A percentile compares a stretch with the other conserved stretches of the same genome.
Evolutionary conservation across 2,113 vertebrate species (phyloP).

Genomic region (Nymphicus hollandicus): DNA sequence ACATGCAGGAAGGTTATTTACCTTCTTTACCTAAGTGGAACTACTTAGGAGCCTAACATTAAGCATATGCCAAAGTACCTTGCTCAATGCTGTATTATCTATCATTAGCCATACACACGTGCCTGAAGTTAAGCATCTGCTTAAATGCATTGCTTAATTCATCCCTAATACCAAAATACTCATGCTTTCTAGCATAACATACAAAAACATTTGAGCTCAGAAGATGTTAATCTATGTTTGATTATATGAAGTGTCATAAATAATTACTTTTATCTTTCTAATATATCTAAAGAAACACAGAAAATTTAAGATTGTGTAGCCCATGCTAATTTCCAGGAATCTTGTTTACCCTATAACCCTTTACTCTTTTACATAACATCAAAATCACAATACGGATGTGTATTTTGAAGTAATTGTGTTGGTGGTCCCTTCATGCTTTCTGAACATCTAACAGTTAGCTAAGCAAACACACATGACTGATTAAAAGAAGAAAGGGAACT

Average conservation of each 20-base stretch:
- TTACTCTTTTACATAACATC: not conserved
- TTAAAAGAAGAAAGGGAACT: slow-evolving; percentile 83
- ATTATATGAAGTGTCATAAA: not conserved
- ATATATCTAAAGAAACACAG: not conserved
- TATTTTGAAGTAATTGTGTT: slow-evolving; percentile 75
- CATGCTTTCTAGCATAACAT: not conserved
- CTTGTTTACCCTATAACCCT: not conserved
- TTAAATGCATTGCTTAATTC: not conserved
- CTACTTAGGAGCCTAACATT: not conserved
- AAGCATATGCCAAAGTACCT: not conserved
- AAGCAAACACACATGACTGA: slow-evolving; percentile 80
- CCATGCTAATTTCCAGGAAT: not conserved
- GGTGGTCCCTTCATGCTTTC: slow-evolving; percentile 77
- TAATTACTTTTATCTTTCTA: not conserved
- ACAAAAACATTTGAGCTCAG: not conserved
- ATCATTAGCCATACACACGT: not conserved
- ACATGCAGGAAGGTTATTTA: not conserved
- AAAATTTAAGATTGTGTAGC: not conserved
- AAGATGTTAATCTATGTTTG: not conserved
- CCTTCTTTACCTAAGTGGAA: not conserved
- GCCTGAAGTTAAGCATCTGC: not conserved
- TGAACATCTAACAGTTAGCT: slow-evolving; percentile 76
- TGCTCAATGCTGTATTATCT: not conserved
- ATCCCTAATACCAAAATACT: not conserved
- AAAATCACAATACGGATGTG: slow-evolving; percentile 41